A percentile compares a stretch with the other conserved stretches of the same genome.
These are phyloP conservation scores for Hystrix cristata DNA, from an alignment of 2,113 vertebrate species.

Conservation along the genomic window DNA sequence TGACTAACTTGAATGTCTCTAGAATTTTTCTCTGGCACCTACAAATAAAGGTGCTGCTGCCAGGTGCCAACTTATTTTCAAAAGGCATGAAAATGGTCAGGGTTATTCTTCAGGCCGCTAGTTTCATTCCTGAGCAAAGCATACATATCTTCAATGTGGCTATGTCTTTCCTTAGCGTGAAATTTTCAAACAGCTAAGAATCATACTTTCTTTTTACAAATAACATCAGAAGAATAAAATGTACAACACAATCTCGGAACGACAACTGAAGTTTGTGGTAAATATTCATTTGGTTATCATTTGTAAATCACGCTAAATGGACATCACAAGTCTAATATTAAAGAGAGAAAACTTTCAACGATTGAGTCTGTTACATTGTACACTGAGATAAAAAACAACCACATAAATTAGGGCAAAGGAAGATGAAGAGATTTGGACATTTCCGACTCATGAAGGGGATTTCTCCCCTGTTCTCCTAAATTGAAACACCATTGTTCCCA, in stretches of 20 bases:
- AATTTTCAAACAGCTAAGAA: slow-evolving; percentile 1
- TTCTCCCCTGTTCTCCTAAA: neutral
- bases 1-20: neutral
- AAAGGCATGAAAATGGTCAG: neutral
- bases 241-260: slow-evolving; percentile 11
- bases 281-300: neutral
- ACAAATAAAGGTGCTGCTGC: neutral
- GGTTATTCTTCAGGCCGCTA: neutral
- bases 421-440: neutral
- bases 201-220: neutral
- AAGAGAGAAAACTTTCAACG: neutral
- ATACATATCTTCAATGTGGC: neutral
- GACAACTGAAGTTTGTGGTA: neutral
- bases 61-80: neutral
- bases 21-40: neutral
- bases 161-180: slow-evolving; percentile 6
- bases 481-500: neutral
- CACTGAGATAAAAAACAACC: neutral
- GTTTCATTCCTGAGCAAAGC: neutral
- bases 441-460: neutral
- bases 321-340: slow-evolving; percentile 7
- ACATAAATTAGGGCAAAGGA: neutral
- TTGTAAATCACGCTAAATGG: neutral
- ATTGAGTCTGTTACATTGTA: neutral
- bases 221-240: slow-evolving; percentile 4